A percentile compares a stretch with the other conserved stretches of the same genome.
Conservation (phyloP, 1,140 invertebrate genomes). For the Protaetia brevitarsis region DNA sequence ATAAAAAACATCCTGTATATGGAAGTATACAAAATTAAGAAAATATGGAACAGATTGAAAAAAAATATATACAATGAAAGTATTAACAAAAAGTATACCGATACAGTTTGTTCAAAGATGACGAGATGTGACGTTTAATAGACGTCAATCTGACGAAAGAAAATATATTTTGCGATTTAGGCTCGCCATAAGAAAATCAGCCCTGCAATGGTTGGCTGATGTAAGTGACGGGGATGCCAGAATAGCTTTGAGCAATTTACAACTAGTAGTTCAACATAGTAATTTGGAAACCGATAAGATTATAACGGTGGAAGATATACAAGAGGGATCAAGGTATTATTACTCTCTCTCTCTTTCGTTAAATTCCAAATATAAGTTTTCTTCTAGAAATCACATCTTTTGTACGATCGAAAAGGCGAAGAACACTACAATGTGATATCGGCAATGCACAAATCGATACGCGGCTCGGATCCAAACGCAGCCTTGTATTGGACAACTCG, state of each 20-base stretch:
- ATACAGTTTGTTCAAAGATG: too few species aligned
- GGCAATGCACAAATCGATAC: slow-evolving; percentile 81
- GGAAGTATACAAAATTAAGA: too few species aligned
- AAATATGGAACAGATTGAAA: too few species aligned
- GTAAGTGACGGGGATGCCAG: slow-evolving; percentile 80
- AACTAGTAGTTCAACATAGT: slow-evolving; percentile 64
- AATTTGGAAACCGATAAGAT: slow-evolving; percentile 39
- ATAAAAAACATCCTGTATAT: too few species aligned
- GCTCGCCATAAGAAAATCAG: slow-evolving; percentile 57
- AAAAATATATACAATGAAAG: too few species aligned
- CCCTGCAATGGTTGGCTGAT: slow-evolving; percentile 67
- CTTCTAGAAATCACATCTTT: slow-evolving; percentile 64
- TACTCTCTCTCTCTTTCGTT: background rate
- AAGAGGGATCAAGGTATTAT: slow-evolving; percentile 59
- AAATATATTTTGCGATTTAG: slow-evolving; percentile 2
- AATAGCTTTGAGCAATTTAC: slow-evolving; percentile 71
- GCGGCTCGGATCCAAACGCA: slow-evolving; percentile 77
- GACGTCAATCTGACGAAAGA: background rate
- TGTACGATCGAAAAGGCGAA: slow-evolving; percentile 78
- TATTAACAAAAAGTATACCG: too few species aligned
- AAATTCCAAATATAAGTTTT: too few species aligned
- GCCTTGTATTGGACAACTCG: slow-evolving; percentile 80
- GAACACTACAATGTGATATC: slow-evolving; percentile 83
- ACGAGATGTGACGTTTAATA: too few species aligned
- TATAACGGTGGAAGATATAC: slow-evolving; percentile 63